Percentiles rank a stretch among this genome's conserved stretches.
Conservation (phyloP, 2,113 vertebrate species). For the Pavo muticus region DNA sequence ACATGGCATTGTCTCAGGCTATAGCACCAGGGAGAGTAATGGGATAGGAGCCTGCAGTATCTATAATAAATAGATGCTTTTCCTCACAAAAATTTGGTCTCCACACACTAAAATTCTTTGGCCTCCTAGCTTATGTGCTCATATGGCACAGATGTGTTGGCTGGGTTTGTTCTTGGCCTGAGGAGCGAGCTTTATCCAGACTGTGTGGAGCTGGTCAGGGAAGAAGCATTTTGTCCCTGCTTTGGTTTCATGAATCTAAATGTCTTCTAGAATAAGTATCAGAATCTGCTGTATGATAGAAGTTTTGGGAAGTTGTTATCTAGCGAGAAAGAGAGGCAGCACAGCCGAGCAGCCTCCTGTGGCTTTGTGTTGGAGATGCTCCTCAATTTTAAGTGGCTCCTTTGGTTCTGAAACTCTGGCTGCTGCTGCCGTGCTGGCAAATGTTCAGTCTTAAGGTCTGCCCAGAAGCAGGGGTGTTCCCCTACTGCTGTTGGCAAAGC, state of each 20-base stretch:
- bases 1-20: neutral
- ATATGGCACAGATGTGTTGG: fast-evolving
- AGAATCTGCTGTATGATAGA: neutral
- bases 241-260: neutral
- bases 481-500: neutral
- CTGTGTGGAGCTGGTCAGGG: neutral
- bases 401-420: neutral
- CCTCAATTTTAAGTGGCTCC: neutral
- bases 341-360: neutral
- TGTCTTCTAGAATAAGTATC: neutral
- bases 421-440: neutral
- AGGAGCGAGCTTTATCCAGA: neutral
- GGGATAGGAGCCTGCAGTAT: neutral
- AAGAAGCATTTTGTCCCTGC: neutral
- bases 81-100: neutral
- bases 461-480: fast-evolving
- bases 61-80: neutral
- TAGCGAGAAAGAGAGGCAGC: neutral
- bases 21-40: neutral
- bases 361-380: neutral
- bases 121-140: neutral
- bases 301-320: neutral
- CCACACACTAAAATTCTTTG: neutral
- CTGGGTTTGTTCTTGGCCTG: neutral
- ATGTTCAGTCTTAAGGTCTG: neutral